Evolutionary conservation across 2,113 vertebrate species (phyloP).

Genomic region (Donacobius atricapilla): DNA sequence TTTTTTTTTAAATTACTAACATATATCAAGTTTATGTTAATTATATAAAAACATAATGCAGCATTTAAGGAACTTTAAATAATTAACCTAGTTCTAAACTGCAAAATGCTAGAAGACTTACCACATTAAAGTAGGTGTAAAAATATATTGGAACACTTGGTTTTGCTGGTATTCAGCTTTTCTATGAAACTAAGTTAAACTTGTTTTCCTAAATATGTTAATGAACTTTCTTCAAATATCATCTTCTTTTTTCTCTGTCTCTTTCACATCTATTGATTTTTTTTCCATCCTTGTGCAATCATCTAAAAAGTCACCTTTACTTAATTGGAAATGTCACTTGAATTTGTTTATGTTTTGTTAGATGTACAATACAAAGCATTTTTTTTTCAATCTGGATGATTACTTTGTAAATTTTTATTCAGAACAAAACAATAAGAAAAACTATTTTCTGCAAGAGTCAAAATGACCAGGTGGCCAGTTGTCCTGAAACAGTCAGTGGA

Average conservation of each 20-base stretch:
- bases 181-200: not conserved
- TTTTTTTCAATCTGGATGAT: not conserved
- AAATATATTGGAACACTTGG: constrained; percentile 17
- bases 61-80: constrained; percentile 66
- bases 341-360: not conserved
- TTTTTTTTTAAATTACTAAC: constrained; percentile 56
- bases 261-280: not conserved
- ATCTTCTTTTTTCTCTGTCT: not conserved
- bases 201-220: not conserved
- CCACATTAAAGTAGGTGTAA: constrained; percentile 51
- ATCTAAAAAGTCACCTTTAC: not conserved
- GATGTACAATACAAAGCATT: not conserved
- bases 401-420: not conserved
- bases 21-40: constrained; percentile 75
- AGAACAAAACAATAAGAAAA: not conserved
- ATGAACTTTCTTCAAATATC: not conserved
- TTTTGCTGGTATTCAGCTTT: constrained; percentile 20
- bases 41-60: constrained; percentile 67
- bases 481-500: not conserved
- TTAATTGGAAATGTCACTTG: not conserved
- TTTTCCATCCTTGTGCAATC: not conserved
- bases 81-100: constrained; percentile 68
- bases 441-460: not conserved
- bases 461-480: not conserved
- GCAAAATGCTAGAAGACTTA: constrained; percentile 61